A percentile compares a stretch with the other conserved stretches of the same genome.
These are phyloP conservation scores for Sturnus vulgaris DNA, from an alignment of 2,113 vertebrate species.

Conservation along the genomic window DNA sequence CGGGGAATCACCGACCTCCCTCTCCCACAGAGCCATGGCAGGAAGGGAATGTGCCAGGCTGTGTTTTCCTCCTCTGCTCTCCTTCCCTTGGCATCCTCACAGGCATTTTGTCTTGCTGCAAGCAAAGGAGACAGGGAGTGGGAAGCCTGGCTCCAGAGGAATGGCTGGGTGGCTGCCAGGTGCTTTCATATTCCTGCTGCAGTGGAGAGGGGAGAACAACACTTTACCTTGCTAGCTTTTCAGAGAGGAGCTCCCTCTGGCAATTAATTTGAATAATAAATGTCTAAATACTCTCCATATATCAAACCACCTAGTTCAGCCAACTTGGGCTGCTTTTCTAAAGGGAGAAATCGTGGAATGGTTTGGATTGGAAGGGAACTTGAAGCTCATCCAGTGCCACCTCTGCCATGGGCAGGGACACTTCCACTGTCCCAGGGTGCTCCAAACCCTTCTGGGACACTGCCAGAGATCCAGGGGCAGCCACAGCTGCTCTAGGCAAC, in stretches of 20 bases:
- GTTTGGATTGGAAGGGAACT: background rate
- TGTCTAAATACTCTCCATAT: background rate
- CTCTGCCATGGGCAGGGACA: background rate
- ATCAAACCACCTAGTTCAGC: background rate
- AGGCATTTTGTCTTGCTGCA: background rate
- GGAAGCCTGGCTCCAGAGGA: background rate
- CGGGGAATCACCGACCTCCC: rapidly evolving
- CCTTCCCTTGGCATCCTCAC: background rate
- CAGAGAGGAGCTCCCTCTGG: background rate
- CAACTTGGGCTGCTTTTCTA: background rate
- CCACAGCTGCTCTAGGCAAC: background rate
- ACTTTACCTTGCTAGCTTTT: background rate
- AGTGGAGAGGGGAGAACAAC: background rate
- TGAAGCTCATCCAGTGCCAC: background rate
- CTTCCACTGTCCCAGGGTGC: background rate
- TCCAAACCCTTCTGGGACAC: background rate
- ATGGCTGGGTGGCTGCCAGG: background rate
- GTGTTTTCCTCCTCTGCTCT: background rate
- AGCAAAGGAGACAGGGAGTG: background rate
- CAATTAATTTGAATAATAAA: background rate
- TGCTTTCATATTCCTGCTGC: background rate
- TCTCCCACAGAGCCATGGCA: background rate
- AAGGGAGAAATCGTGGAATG: background rate
- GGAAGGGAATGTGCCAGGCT: background rate
- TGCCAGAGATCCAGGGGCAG: background rate